phyloP scores from a whole-genome alignment of 2,888 invertebrate genomes.

The Synergus laeviventris region DNA sequence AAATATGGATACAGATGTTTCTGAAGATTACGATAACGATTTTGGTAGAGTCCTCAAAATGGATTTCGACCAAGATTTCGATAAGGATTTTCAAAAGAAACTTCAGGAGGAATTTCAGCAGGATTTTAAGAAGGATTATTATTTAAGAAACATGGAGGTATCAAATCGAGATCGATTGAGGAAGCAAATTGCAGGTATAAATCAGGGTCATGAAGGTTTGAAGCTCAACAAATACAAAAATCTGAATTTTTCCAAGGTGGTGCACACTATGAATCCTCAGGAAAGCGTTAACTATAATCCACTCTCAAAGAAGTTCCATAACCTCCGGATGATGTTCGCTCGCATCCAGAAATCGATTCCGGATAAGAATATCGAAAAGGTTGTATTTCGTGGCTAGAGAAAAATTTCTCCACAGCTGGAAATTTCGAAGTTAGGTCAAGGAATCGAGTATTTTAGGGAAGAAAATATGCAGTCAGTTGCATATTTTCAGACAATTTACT shows the following conservation, averaged over 20 bases:
- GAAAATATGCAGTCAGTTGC: background rate
- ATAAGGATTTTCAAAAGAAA: background rate
- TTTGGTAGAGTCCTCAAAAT: too few relatives aligned
- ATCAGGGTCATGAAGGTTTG: background rate
- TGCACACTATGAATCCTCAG: background rate
- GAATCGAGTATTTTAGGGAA: background rate
- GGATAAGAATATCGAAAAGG: background rate
- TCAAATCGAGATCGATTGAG: background rate
- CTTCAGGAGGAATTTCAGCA: background rate
- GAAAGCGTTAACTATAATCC: background rate
- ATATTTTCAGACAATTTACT: background rate
- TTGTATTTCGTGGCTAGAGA: background rate
- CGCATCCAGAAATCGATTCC: background rate
- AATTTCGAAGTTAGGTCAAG: background rate
- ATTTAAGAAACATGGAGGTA: background rate
- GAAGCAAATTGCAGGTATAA: background rate
- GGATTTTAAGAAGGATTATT: background rate
- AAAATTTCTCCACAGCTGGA: background rate
- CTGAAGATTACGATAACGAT: background rate
- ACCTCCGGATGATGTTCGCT: slow-evolving; percentile 12
- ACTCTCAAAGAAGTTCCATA: slow-evolving; percentile 29
- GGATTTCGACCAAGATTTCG: background rate
- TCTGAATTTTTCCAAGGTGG: background rate
- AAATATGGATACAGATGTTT: background rate
- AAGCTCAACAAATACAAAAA: background rate